Conservation (phyloP, 37 sponge, comb jelly and placozoan genomes). For the Theonella swinhoei region DNA sequence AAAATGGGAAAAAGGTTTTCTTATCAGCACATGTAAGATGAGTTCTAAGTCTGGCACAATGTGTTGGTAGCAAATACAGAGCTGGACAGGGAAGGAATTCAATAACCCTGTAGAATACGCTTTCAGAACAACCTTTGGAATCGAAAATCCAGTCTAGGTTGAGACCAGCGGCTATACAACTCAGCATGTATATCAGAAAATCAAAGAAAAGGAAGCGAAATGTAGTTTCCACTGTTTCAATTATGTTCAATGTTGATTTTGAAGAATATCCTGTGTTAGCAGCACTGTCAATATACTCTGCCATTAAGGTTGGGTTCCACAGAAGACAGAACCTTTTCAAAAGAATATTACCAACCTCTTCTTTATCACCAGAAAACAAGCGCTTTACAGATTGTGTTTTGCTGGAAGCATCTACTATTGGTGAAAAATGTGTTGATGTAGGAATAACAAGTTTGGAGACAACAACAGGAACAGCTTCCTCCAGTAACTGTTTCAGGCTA, state of each 20-base stretch:
- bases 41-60: too few species aligned
- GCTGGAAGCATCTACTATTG: not conserved
- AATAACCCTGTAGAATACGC: too few species aligned
- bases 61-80: too few species aligned
- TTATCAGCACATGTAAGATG: too few species aligned
- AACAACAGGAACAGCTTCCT: not conserved
- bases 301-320: constrained; percentile 48
- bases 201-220: constrained; percentile 34
- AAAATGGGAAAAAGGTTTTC: too few species aligned
- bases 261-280: constrained; percentile 12
- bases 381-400: not conserved
- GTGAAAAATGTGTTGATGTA: not conserved
- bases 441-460: not conserved
- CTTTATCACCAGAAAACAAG: constrained; percentile 1
- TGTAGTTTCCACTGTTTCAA: constrained; percentile 41
- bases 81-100: too few species aligned
- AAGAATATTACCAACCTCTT: constrained; percentile 18
- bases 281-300: constrained; percentile 41
- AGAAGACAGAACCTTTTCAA: constrained; percentile 22
- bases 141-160: constrained; percentile 39
- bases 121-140: too few species aligned
- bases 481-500: not conserved
- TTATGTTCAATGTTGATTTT: constrained; percentile 46
- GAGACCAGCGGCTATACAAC: constrained; percentile 30
- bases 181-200: constrained; percentile 53